phyloP scores from a whole-genome alignment of 2,888 invertebrate genomes.

The Callyntrura guangdongensis region DNA sequence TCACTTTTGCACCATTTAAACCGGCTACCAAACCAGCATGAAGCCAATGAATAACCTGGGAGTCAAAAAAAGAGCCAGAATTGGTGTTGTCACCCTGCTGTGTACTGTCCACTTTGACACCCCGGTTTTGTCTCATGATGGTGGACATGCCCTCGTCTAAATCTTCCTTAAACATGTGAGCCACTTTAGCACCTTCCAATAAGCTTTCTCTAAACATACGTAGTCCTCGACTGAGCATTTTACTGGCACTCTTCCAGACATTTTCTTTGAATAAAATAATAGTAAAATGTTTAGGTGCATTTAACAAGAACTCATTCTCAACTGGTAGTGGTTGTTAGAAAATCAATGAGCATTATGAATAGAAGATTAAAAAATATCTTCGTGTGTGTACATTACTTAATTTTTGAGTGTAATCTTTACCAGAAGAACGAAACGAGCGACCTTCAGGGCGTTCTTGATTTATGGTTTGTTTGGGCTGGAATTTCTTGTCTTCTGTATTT shows the following conservation, averaged over 20 bases:
- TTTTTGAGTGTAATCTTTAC: conserved; percentile 57
- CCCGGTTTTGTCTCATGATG: conserved; percentile 71
- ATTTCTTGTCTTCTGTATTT: background rate
- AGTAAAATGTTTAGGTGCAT: background rate
- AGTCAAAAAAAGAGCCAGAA: conserved; percentile 57
- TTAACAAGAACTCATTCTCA: too few species aligned
- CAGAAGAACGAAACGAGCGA: conserved; percentile 63
- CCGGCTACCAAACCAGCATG: too few species aligned
- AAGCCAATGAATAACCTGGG: conserved; percentile 46
- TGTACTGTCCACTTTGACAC: conserved; percentile 46
- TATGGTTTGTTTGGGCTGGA: conserved; percentile 15
- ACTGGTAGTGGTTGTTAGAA: too few species aligned
- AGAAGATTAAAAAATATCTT: background rate
- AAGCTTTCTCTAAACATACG: conserved; percentile 82
- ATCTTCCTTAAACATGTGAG: conserved; percentile 82
- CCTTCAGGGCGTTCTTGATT: conserved; percentile 42
- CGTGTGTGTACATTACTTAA: conserved; percentile 32
- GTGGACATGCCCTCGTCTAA: conserved; percentile 81
- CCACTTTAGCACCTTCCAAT: conserved; percentile 83
- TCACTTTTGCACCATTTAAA: too few species aligned
- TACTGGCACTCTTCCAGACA: conserved; percentile 80
- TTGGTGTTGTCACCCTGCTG: conserved; percentile 8
- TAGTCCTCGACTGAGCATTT: conserved; percentile 79
- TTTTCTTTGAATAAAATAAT: conserved; percentile 59
- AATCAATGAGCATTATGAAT: background rate